Conservation (phyloP, 2,888 invertebrate species). For the Argynnis bischoffii region DNA sequence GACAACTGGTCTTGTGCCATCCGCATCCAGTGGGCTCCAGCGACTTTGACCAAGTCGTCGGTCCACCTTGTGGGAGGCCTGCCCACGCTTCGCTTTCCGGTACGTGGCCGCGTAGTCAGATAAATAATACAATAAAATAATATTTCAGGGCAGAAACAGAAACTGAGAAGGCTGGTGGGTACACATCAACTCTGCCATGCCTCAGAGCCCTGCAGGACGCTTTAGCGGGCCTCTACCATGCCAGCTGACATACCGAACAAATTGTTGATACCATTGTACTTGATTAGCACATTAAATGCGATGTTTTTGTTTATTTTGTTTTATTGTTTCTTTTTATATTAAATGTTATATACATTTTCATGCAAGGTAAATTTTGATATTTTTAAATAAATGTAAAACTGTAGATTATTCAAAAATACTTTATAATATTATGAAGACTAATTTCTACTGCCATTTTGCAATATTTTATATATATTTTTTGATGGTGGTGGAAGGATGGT, state of each 20-base stretch:
- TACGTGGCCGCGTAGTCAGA: no score
- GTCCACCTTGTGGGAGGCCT: no score
- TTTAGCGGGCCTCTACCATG: constrained; percentile 87
- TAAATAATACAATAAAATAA: background rate
- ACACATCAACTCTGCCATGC: constrained; percentile 90
- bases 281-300: constrained; percentile 44
- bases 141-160: constrained; percentile 84
- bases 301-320: constrained; percentile 26
- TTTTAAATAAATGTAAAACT: background rate
- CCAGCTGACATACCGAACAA: constrained; percentile 63
- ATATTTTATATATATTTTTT: no score
- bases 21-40: no score
- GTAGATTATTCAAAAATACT: background rate
- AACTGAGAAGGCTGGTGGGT: constrained; percentile 93
- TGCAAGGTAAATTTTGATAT: background rate
- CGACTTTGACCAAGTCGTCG: no score
- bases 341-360: no score
- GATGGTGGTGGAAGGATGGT: no score
- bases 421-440: background rate
- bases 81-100: no score
- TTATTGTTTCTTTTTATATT: background rate
- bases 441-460: no score
- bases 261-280: constrained; percentile 49
- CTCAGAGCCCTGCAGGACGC: constrained; percentile 94
- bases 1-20: no score